These are phyloP conservation scores for Timema podura DNA, from an alignment of 2,888 invertebrate genomes.

Conservation along the genomic window DNA sequence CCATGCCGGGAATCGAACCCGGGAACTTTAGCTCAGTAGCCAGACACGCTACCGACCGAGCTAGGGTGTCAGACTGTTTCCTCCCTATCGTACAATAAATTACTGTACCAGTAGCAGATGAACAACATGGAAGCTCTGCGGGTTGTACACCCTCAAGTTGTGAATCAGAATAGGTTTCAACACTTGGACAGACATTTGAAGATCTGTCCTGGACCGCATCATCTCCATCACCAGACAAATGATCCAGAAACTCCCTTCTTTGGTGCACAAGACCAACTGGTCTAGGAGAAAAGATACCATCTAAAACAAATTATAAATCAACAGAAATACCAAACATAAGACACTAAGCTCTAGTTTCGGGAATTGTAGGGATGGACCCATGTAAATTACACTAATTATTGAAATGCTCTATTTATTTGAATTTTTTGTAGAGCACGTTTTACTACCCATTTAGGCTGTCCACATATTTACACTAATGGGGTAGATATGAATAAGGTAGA, in stretches of 20 bases:
- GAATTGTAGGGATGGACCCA: background rate
- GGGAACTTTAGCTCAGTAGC: too few relatives aligned
- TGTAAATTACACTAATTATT: too few relatives aligned
- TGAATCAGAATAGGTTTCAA: slow-evolving; percentile 16
- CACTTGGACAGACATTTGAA: slow-evolving; percentile 12
- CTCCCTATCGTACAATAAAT: too few relatives aligned
- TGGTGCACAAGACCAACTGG: slow-evolving; percentile 14
- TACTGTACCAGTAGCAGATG: background rate
- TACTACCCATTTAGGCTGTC: too few relatives aligned
- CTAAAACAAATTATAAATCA: background rate
- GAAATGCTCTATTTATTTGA: too few relatives aligned
- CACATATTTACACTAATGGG: too few relatives aligned
- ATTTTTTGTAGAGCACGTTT: too few relatives aligned
- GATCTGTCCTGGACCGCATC: slow-evolving; percentile 17
- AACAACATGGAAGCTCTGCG: slow-evolving; percentile 8
- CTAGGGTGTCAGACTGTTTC: too few relatives aligned
- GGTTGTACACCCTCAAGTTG: background rate
- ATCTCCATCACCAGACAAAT: slow-evolving; percentile 8
- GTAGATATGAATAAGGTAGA: too few relatives aligned
- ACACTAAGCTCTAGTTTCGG: background rate
- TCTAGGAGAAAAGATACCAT: slow-evolving; percentile 20
- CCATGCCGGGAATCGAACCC: too few relatives aligned
- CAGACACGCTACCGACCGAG: too few relatives aligned
- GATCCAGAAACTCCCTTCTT: slow-evolving; percentile 16
- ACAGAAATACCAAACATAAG: background rate